Evolutionary conservation across 2,113 vertebrate species (phyloP).

Genomic region (Neolamprologus hecqui): DNA sequence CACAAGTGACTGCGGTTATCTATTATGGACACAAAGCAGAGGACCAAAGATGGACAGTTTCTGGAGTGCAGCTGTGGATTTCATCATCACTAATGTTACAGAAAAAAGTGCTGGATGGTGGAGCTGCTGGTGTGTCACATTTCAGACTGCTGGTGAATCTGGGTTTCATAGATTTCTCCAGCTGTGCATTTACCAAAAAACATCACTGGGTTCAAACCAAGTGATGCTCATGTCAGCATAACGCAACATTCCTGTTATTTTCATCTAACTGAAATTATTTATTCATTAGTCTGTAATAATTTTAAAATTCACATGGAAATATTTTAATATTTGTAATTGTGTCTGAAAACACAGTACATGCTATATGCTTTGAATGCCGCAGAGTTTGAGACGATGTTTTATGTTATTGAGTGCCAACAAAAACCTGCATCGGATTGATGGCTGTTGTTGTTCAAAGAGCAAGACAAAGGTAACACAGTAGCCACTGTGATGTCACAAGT

Average conservation of each 20-base stretch:
- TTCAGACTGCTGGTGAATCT: not conserved
- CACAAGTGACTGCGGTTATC: not conserved
- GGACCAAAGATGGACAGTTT: not conserved
- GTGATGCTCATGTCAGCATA: not conserved
- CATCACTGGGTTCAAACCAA: not conserved
- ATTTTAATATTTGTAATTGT: not conserved
- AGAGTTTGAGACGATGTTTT: not conserved
- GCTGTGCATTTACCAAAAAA: not conserved
- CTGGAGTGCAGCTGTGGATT: not conserved
- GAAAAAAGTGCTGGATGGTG: not conserved
- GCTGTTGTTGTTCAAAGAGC: not conserved
- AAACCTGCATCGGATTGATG: not conserved
- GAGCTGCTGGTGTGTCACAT: not conserved
- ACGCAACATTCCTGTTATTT: not conserved
- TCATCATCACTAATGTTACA: not conserved
- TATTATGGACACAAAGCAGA: not conserved
- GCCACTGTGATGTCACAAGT: not conserved
- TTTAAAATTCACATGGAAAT: not conserved
- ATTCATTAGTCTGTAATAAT: not conserved
- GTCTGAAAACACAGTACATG: not conserved
- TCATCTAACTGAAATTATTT: not conserved
- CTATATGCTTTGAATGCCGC: not conserved
- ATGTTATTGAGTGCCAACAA: not conserved
- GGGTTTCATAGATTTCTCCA: not conserved
- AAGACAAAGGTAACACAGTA: not conserved